Conservation (phyloP, 2,113 vertebrate genomes). For the Semicossyphus pulcher region DNA sequence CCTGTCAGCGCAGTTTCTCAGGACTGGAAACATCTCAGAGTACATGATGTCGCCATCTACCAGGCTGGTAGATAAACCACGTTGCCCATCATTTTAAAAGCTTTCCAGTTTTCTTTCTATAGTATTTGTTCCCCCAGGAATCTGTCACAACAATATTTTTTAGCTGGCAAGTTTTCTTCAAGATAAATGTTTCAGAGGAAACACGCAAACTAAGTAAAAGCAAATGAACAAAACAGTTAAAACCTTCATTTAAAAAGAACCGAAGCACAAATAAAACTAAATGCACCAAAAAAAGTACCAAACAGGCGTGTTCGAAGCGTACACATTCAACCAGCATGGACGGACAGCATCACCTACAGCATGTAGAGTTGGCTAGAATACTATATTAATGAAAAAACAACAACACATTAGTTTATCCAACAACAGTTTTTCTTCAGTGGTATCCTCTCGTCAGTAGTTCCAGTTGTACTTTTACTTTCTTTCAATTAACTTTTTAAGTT, state of each 20-base stretch:
- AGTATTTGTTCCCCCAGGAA: slow-evolving; percentile 22
- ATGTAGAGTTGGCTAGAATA: slow-evolving; percentile 62
- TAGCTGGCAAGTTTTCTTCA: slow-evolving; percentile 36
- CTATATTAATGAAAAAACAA: slow-evolving; percentile 49
- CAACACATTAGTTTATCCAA: slow-evolving; percentile 60
- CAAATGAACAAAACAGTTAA: slow-evolving; percentile 52
- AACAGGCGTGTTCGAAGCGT: slow-evolving; percentile 58
- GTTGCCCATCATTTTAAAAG: slow-evolving; percentile 19
- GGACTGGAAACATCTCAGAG: slow-evolving; percentile 21
- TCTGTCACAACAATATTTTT: slow-evolving; percentile 42
- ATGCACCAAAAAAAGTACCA: slow-evolving; percentile 72
- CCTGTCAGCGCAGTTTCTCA: slow-evolving; percentile 45
- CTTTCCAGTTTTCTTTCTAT: slow-evolving; percentile 48
- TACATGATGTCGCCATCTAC: background rate
- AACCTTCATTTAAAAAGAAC: slow-evolving; percentile 75
- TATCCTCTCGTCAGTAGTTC: slow-evolving; percentile 70
- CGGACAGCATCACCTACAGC: slow-evolving; percentile 66
- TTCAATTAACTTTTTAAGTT: slow-evolving; percentile 5
- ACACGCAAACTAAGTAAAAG: slow-evolving; percentile 36
- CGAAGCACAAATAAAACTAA: slow-evolving; percentile 51
- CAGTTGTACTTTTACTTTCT: slow-evolving; percentile 46
- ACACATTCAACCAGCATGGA: slow-evolving; percentile 72
- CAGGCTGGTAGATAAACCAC: background rate
- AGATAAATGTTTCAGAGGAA: slow-evolving; percentile 24
- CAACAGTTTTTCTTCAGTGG: slow-evolving; percentile 60